phyloP scores from a whole-genome alignment of 1,140 invertebrate genomes.

The Leucophenga varia region DNA sequence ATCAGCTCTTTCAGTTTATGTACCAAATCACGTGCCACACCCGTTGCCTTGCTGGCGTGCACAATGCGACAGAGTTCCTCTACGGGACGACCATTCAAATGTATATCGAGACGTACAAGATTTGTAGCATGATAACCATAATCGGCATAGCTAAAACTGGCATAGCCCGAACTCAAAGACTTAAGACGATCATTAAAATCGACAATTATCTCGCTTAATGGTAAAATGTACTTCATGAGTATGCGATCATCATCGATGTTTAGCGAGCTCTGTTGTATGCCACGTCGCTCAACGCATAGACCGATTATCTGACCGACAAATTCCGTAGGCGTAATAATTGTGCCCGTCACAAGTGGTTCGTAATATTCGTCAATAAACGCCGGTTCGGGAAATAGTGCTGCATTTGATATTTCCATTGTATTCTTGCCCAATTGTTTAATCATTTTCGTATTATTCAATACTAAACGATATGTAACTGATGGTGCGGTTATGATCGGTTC shows the following conservation, averaged over 20 bases:
- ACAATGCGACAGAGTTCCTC: conserved; percentile 88
- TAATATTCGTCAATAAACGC: conserved; percentile 71
- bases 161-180: conserved; percentile 88
- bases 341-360: conserved; percentile 87
- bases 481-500: conserved; percentile 90
- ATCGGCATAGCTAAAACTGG: conserved; percentile 97
- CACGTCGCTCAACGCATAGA: conserved; percentile 77
- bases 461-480: conserved; percentile 91
- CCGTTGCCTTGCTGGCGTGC: conserved; percentile 69
- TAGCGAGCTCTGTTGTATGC: conserved; percentile 70
- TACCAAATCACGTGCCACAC: conserved; percentile 72
- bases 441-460: conserved; percentile 62
- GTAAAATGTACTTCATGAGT: conserved; percentile 80
- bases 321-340: conserved; percentile 83
- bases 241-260: conserved; percentile 82
- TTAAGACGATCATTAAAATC: conserved; percentile 96
- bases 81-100: conserved; percentile 78
- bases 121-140: conserved; percentile 71
- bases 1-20: conserved; percentile 83
- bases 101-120: conserved; percentile 70
- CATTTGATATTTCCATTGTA: conserved; percentile 81
- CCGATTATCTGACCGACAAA: conserved; percentile 72
- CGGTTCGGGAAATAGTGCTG: conserved; percentile 73
- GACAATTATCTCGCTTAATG: conserved; percentile 89
- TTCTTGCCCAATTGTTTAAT: conserved; percentile 69